phyloP scores from a whole-genome alignment of 2,113 vertebrate genomes.

The Lepisosteus oculatus region DNA sequence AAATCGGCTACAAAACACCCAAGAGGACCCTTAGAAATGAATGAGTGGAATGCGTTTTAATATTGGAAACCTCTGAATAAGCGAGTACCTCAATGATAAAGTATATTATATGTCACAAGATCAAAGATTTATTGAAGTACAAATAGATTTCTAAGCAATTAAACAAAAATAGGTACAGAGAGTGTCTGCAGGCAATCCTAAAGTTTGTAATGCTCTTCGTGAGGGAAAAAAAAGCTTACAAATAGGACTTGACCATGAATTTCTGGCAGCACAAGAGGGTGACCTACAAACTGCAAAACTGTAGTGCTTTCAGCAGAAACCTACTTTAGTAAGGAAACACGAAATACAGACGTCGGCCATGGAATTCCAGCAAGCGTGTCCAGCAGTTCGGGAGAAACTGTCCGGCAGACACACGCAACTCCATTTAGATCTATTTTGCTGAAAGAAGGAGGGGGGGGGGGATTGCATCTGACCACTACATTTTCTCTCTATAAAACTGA shows the following conservation, averaged over 20 bases:
- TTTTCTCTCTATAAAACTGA: not conserved
- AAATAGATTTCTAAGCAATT: conserved; percentile 11
- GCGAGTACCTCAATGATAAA: not conserved
- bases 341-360: not conserved
- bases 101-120: conserved; percentile 20
- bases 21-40: not conserved
- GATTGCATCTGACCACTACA: not conserved
- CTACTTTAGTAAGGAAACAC: conserved; percentile 6
- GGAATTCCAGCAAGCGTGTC: not conserved
- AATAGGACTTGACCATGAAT: conserved; percentile 12
- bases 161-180: conserved; percentile 13
- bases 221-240: not conserved
- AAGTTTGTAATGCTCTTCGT: conserved; percentile 7
- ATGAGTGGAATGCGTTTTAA: not conserved
- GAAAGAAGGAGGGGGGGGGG: not conserved
- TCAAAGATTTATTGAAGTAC: conserved; percentile 5
- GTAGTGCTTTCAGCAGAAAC: conserved; percentile 5
- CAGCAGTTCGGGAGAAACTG: not conserved
- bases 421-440: not conserved
- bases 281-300: conserved; percentile 6
- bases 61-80: not conserved
- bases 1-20: not conserved
- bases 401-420: not conserved
- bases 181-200: conserved; percentile 1
- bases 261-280: conserved; percentile 17